Base-by-base conservation (phyloP, 1,140 invertebrate genomes). In the Drosophila sproati region DNA sequence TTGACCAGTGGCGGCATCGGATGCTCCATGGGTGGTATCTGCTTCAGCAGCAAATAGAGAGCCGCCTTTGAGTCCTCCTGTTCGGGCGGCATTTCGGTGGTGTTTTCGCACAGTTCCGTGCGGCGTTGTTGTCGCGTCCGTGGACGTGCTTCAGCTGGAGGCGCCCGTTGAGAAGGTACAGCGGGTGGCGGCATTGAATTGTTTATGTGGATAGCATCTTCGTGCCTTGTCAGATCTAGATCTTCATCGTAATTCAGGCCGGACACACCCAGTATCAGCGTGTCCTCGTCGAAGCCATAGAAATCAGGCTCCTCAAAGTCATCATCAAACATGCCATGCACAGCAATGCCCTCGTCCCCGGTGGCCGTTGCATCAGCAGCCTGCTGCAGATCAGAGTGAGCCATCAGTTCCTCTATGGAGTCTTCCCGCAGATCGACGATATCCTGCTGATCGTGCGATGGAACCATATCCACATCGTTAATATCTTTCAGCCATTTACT, bases 401-500 rank as follows among this genome's bases (percentile, higher is more conserved):
- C 20, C 20, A 2, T 34, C 4, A 28, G 5, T 28, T 35, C 43
- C 35, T 80, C 70, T 69, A 82, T 66, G 6, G 73, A 77, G 31
- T 88, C 83, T 4, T 88, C 85, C 35, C 80, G 80, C 12, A 80
- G 50, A 39, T 88, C 80, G 8, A 87, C 83, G 28, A 89, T 60
- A n/a, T 68, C 43, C 55, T 75, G 63, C 35, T 78, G 63, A 29
- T 74, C 61, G 0, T 63, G 78, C 8, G 47, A 1, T 0, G 80
- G 62, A 5, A 80, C 61, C 7, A 80, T 74, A 5, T 72, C 56
- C n/a, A 80, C 66, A 34, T 83, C 77, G n/a, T 3, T 52, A 5
- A 31, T 43, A 3, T 52, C 51, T 8, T 69, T 92, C 79, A 97
- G 64, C 96, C 97, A 98, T 4, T 94, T 92, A 82, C 96, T 95